Percentiles rank a stretch among this genome's conserved stretches.
Conservation (phyloP, 2,113 vertebrate genomes). For the Cavia aperea region DNA sequence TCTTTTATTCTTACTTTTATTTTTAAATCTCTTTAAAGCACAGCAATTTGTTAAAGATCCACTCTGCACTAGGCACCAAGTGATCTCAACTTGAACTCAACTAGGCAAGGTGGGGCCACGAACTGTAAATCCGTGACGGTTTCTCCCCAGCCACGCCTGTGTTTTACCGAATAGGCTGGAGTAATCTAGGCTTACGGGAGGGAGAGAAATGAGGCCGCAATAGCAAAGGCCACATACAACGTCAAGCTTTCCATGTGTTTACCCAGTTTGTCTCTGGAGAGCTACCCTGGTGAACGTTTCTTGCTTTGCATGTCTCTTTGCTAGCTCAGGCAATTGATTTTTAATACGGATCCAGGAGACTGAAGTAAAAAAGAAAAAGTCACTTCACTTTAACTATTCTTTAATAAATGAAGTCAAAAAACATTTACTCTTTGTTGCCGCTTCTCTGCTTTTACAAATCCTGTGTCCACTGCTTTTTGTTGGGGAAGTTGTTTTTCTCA, state of each 20-base stretch:
- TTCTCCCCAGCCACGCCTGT: accelerated
- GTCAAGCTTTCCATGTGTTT: background rate
- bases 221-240: background rate
- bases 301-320: background rate
- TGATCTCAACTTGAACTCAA: background rate
- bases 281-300: too few species aligned
- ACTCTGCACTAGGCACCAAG: background rate
- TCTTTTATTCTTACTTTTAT: background rate
- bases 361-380: background rate
- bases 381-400: background rate
- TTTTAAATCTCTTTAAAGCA: background rate
- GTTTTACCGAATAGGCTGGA: background rate
- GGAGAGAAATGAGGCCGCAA: background rate
- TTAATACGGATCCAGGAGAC: background rate
- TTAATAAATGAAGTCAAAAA: background rate
- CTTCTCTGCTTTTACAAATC: background rate
- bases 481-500: background rate
- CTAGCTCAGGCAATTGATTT: background rate
- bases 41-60: background rate
- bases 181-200: background rate
- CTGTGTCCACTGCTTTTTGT: background rate
- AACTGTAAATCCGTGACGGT: accelerated
- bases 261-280: background rate
- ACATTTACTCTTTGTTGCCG: background rate
- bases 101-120: background rate